Evolutionary conservation across 1,140 invertebrate species (phyloP).

Genomic region (Dermatophagoides farinae): DNA sequence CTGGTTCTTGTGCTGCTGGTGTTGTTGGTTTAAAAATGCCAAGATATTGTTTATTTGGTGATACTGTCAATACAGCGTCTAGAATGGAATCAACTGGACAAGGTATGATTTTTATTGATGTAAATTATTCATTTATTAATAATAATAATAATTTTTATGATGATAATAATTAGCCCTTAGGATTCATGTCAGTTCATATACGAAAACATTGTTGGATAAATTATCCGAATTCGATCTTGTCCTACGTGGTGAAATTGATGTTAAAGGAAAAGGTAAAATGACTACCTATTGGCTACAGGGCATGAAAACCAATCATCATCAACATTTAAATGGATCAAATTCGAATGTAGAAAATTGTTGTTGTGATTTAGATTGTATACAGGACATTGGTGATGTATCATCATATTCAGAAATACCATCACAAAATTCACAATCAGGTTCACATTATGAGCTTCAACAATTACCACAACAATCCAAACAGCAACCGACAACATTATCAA

Average conservation of each 20-base stretch:
- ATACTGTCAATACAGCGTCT: slow-evolving; percentile 78
- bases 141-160: not conserved
- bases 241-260: slow-evolving; percentile 12
- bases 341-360: too few relatives aligned
- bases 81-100: slow-evolving; percentile 73
- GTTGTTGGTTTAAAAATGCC: slow-evolving; percentile 79
- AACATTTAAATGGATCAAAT: too few relatives aligned
- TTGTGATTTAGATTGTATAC: too few relatives aligned
- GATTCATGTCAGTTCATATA: slow-evolving; percentile 63
- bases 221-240: not conserved
- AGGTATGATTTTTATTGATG: slow-evolving; percentile 3
- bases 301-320: slow-evolving; percentile 20
- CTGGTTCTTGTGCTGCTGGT: slow-evolving; percentile 29
- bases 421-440: not conserved
- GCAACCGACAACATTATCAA: too few relatives aligned
- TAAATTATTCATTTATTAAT: slow-evolving; percentile 28
- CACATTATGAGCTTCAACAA: not conserved
- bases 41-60: slow-evolving; percentile 67
- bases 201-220: slow-evolving; percentile 44
- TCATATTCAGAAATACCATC: too few relatives aligned
- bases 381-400: too few relatives aligned
- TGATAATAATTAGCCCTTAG: slow-evolving; percentile 42
- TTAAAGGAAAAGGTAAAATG: slow-evolving; percentile 65
- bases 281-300: slow-evolving; percentile 65
- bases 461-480: too few relatives aligned